Base-by-base conservation (phyloP, 2,113 vertebrate species). In the Calonectris borealis region DNA sequence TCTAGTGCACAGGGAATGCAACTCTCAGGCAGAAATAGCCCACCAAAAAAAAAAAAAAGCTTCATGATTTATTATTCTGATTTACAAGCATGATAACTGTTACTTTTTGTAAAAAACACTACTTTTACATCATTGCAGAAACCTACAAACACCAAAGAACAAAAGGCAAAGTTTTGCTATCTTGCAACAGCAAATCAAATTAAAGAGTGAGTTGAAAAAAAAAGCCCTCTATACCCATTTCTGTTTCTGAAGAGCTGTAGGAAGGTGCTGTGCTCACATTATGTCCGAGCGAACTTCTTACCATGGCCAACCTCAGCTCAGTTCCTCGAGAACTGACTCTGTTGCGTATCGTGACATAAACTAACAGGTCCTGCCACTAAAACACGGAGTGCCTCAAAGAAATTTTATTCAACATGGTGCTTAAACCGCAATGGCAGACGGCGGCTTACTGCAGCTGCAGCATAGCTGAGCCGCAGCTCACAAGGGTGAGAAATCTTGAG, bases 21-120 rank as follows among this genome's bases (percentile, higher is more conserved):
- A 57, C 31, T 81, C 88, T 88, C 34, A 44, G 81, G 55, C 42
- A 95, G 91, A 95, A 96, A 95, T 21, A 93, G 49, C 21, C 52
- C 86, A 86, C 36, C 22, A 72, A 72, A 89, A 86, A 94, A 42
- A 66, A 57, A 91, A 71, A 75, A 65, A 86, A 13, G 7, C 11
- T 81, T 69, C 8, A 20, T 96, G 86, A 96, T 97, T 96, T 96
- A 94, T 91, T 96, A 62, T 86, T 83, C 36, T 72, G 73, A 90
- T 96, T 80, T 94, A 71, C 49, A 88, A 85, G 52, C 29, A 68
- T 79, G 83, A 91, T 88, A 95, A 69, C 32, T 16, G 5, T 54
- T 94, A 73, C 49, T 31, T 94, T 91, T 83, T 49, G 52, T 49
- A 86, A 89, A 97, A 93, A 87, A 44, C 6, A 62, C 12, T 58